Base-by-base conservation (phyloP, 2,113 vertebrate genomes). In the Xerus inauris region DNA sequence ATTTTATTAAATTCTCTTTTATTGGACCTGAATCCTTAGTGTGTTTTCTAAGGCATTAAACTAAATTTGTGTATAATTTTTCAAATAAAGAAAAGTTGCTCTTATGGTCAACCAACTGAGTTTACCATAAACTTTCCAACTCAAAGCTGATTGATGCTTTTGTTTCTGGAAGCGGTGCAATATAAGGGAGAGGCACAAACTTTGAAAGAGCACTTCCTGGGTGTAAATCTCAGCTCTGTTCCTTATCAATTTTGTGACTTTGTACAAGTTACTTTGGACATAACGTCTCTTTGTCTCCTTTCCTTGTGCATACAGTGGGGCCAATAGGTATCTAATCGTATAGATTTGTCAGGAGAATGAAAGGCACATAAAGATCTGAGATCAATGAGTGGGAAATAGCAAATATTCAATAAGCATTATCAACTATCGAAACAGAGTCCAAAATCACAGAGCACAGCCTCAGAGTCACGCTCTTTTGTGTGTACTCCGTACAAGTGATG, bases 1-100 rank as follows among this genome's bases (percentile, higher is more conserved):
- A 83, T 88, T 92, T 40, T 72, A 54, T 65, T 79, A 51, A 11
- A 35, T 81, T 90, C 0, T 81, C 72, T 96, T 94, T 75, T 88
- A n/a, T 59, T 88, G 54, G 65, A 71, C 32, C 38, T 87, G 51
- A 65, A 49, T 79, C 32, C 1, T 87, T 12, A 64, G 51, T 54
- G 51, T 22, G 6, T 64, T 87, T 77, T 71, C 16, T 79, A 72
- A 7, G 10, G 11, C 64, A 73, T 47, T 92, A 72, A 76, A 54
- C 16, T 26, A 28, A 30, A 7, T 20, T 73, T 67, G 49, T 17
- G 7, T 26, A 73, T 40, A 10, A 62, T 76, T 91, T 93, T 62
- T 69, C 77, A 79, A 77, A 72, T 79, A 57, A 72, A 92, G 32
- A 71, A 84, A 17, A 71, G 6, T 64, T 65, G 64, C 71, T 84